Evolutionary conservation across 2,113 vertebrate species (phyloP).

Genomic region (Ceyx melanurus): DNA sequence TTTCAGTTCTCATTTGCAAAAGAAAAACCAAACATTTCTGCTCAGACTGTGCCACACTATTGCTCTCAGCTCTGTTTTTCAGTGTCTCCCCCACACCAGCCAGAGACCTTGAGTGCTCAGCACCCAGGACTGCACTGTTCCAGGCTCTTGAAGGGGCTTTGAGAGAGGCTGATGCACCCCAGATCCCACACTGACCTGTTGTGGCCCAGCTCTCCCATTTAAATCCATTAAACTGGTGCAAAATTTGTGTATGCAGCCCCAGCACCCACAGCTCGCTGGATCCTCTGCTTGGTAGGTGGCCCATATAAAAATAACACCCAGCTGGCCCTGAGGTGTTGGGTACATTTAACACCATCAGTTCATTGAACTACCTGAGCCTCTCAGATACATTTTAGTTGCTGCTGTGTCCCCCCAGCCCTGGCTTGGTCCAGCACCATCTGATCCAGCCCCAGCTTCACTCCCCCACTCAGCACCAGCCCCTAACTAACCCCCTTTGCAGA

Average conservation of each 20-base stretch:
- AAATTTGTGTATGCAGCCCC: neutral
- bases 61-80: neutral
- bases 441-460: neutral
- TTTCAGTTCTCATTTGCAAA: neutral
- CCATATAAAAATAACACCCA: neutral
- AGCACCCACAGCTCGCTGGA: neutral
- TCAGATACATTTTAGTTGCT: neutral
- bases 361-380: neutral
- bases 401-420: rapidly evolving
- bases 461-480: neutral
- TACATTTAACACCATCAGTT: neutral
- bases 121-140: rapidly evolving
- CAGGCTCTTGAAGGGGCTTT: neutral
- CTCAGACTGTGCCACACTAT: neutral
- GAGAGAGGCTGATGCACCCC: neutral
- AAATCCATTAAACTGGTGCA: neutral
- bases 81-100: rapidly evolving
- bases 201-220: neutral
- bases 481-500: neutral
- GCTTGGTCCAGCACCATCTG: neutral
- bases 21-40: neutral
- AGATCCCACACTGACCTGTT: rapidly evolving
- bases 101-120: rapidly evolving
- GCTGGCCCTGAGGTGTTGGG: neutral
- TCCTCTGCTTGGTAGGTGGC: neutral